Percentiles rank a stretch among this genome's conserved stretches.
These are phyloP conservation scores for Halisarca cf. caerulea DNA, from an alignment of 37 sponge, comb jelly and placozoan genomes.

Conservation along the genomic window DNA sequence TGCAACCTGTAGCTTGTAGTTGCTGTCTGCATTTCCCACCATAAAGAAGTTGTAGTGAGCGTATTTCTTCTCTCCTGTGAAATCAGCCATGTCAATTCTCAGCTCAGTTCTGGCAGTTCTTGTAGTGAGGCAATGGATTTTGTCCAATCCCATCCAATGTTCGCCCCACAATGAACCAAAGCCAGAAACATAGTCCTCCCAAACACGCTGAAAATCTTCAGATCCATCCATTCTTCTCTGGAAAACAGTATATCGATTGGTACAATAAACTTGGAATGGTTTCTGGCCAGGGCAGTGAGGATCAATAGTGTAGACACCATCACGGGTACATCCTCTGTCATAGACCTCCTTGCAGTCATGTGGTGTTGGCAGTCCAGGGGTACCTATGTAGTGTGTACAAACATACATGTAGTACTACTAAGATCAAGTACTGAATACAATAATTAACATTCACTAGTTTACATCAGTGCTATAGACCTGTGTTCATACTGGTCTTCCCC, in stretches of 20 bases:
- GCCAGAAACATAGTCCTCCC: constrained; percentile 22
- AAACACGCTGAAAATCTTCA: not conserved
- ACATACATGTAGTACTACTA: no score
- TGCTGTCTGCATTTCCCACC: not conserved
- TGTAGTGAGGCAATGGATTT: constrained; percentile 26
- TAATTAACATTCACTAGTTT: no score
- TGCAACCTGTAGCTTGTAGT: constrained; percentile 24
- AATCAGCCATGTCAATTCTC: constrained; percentile 15
- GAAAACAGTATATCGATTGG: not conserved
- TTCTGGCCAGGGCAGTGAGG: no score
- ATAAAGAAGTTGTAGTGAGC: constrained; percentile 26
- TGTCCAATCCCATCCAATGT: constrained; percentile 25
- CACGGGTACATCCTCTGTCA: no score
- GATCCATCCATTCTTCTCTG: constrained; percentile 37
- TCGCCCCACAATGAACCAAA: constrained; percentile 11
- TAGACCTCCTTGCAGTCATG: no score
- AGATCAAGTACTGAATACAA: no score
- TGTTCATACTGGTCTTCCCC: no score
- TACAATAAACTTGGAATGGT: no score
- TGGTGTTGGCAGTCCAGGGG: no score
- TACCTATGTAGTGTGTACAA: no score
- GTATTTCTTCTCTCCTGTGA: constrained; percentile 8
- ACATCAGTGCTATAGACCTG: no score
- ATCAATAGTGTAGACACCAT: no score
- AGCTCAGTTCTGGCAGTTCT: not conserved